phyloP scores from a whole-genome alignment of 2,113 vertebrate species.

The Aptenodytes forsteri region DNA sequence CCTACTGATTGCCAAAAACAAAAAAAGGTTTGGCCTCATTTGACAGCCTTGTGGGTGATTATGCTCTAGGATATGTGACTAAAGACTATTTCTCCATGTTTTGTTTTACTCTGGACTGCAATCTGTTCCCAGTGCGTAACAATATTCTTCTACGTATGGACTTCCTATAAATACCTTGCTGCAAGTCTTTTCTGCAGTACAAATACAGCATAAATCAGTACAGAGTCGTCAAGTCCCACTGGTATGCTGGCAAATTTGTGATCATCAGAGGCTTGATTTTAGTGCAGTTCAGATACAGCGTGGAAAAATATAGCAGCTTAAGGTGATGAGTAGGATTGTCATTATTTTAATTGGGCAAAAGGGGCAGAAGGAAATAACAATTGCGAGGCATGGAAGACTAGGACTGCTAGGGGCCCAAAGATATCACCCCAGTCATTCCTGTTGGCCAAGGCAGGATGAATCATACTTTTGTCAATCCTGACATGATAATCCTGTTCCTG shows the following conservation, averaged over 20 bases:
- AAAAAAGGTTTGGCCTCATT: neutral
- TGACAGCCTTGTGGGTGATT: neutral
- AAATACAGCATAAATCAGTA: neutral
- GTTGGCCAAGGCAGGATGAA: neutral
- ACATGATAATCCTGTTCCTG: neutral
- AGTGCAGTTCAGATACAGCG: neutral
- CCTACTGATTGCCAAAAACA: neutral
- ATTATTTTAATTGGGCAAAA: neutral
- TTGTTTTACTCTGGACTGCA: neutral
- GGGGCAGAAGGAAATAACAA: neutral
- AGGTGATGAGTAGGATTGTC: neutral
- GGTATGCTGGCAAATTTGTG: neutral
- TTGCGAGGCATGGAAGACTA: neutral
- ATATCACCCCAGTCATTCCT: neutral
- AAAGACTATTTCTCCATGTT: neutral
- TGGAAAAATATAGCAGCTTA: neutral
- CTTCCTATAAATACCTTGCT: slow-evolving; percentile 2
- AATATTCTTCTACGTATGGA: neutral
- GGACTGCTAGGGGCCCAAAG: neutral
- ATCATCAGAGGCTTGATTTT: neutral
- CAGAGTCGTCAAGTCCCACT: neutral
- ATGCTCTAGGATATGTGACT: neutral
- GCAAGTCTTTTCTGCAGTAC: neutral
- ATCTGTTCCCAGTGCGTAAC: neutral
- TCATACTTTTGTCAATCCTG: neutral